Evolutionary conservation across 2,113 vertebrate genomes (phyloP), one percentile per base, ranked within the genome.

Genomic region (Cochlearius cochlearius): DNA sequence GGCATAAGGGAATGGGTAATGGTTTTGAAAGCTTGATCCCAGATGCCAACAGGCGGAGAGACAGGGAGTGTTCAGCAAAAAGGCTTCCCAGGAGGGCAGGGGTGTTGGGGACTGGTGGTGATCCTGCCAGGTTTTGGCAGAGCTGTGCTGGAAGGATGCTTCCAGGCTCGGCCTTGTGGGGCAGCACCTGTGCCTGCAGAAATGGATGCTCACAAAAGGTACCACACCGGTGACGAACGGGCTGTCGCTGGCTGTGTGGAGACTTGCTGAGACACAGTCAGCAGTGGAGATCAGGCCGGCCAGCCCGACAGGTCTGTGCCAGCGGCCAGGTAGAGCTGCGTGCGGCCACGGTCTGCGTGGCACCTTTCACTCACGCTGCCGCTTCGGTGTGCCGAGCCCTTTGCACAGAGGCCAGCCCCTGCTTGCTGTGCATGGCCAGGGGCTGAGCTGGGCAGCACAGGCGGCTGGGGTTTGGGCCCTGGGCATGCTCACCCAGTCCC

Each of bases 321-420:
- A 15, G 78, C 0, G 0, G 15, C 25, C 29, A 12, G 53, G 50
- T 13, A 9, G 74, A 38, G 55, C 66, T 2, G 1, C 0, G 1
- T 18, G 62, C 20, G 15, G 50, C 75, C 15, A 1, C 0, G 2
- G 7, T 32, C 23, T 36, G 73, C 0, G 0, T 11, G 32, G 64
- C 60, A 18, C 23, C 47, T 59, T 39, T 10, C 1, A 0, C 21
- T 7, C 36, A 3, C 0, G 1, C 27, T 3, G 20, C 34, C 0
- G 15, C 75, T 12, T 26, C 0, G 1, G n/a, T 1, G 0, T 16
- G 53, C 19, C 2, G 2, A 21, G 20, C n/a, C 25, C 60, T 62
- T 22, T 1, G 11, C 36, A 7, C 36, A 6, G 41, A 26, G 56
- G 36, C 34, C 16, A 20, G 36, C 4, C 22, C 34, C 29, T 1